Percentiles rank a stretch among this genome's conserved stretches.
phyloP scores from a whole-genome alignment of 2,113 vertebrate genomes.

The Hucho hucho region DNA sequence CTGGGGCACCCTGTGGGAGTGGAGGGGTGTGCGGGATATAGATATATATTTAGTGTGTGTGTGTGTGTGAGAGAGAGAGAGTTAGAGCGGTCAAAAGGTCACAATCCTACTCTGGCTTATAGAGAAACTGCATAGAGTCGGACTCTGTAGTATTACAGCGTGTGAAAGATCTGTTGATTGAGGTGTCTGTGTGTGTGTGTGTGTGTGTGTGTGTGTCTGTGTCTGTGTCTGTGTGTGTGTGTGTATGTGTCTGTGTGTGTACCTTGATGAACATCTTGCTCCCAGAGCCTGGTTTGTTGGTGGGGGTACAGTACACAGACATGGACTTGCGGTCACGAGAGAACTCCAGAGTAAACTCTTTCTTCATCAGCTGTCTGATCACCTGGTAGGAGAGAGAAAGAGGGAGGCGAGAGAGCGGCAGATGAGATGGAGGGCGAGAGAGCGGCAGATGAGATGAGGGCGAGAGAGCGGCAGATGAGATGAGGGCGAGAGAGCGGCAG shows the following conservation, averaged over 20 bases:
- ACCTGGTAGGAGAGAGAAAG: conserved; percentile 68
- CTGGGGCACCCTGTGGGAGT: conserved; percentile 84
- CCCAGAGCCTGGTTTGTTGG: conserved; percentile 60
- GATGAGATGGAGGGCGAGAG: background rate
- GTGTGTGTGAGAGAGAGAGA: too few relatives aligned
- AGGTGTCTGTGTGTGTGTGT: too few relatives aligned
- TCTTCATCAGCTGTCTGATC: conserved; percentile 91
- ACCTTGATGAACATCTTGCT: conserved; percentile 98
- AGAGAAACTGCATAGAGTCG: too few relatives aligned
- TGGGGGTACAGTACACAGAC: conserved; percentile 91
- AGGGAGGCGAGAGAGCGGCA: too few relatives aligned
- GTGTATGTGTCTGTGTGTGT: conserved; percentile 29
- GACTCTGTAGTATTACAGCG: too few relatives aligned
- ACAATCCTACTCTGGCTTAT: too few relatives aligned
- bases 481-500: background rate
- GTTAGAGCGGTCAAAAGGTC: background rate
- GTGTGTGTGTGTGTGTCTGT: conserved; percentile 7
- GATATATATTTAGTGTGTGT: too few relatives aligned
- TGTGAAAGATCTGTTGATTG: background rate
- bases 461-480: background rate
- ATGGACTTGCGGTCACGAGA: conserved; percentile 98
- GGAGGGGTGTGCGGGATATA: too few relatives aligned
- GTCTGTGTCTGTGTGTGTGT: conserved; percentile 32
- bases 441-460: background rate
- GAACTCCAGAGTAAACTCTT: conserved; percentile 97